Base-by-base conservation (phyloP, 2,797 vertebrate species). In the Salarias fasciatus region DNA sequence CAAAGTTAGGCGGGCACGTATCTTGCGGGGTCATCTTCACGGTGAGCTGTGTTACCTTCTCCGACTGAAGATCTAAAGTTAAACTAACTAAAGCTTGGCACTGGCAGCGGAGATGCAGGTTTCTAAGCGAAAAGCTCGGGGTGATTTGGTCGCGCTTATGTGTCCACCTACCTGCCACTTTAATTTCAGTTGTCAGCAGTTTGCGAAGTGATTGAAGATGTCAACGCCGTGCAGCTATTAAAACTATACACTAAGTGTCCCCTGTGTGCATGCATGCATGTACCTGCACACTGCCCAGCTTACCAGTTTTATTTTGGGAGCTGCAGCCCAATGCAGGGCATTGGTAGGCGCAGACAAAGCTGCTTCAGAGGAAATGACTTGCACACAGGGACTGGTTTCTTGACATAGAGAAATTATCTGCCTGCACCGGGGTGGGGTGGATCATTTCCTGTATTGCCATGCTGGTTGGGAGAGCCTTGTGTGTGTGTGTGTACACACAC, bases 381-480 rank as follows among this genome's bases (percentile, higher is more conserved):
- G 89, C 91, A 87, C 92, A 84, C 77, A 88, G 90, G 88, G 89
- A 89, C 92, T 71, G 66, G 80, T 90, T 93, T 93, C 89, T 92
- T 93, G 84, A 82, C 86, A 87, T 82, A 91, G 81, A 88, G 74
- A 89, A 85, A 82, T 93, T 91, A 93, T 91, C 88, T 86, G 71
- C 54, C 80, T 79, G 88, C 86, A 80, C 63, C 31, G 80, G 91
- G 90, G 90, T 79, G 79, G 89, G 87, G 87, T 76, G 91, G 86
- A 93, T 93, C 91, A 90, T 92, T 95, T 95, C 94, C 94, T 94
- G 91, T 81, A 92, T 92, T 86, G 78, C 82, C 72, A 65, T 74
- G 80, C 79, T 70, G 11, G 24, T 12, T 46, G 73, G 84, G 80
- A 86, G 82, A 86, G 85, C 74, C 78, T 77, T 5, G 44, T 69